Evolutionary conservation across 2,113 vertebrate genomes (phyloP), one percentile per base, ranked within the genome.

Genomic region (Cyprinodon variegatus): DNA sequence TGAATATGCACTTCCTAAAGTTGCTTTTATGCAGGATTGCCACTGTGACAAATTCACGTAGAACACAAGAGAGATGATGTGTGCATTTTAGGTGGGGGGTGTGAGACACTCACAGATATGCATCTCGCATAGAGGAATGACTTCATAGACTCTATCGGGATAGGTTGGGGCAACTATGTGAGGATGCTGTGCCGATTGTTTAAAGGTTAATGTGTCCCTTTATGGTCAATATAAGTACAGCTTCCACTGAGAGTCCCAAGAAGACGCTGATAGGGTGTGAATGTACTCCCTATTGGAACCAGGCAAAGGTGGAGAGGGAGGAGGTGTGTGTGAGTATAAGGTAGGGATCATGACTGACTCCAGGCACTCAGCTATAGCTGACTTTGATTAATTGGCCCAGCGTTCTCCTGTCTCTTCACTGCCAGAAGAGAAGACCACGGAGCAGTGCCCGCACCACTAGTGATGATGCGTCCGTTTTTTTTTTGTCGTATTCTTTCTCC

Each of bases 331-430:
- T 8, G n/a, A 81, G 53, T 76, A 37, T 78, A 73, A 93, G 86
- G 95, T 91, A 93, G 96, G 95, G 94, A 96, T 96, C 96, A 95
- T 95, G 95, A 95, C 90, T 95, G 95, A 96, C 96, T 96, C 95
- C 92, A 95, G 95, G 96, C 96, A 85, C 96, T 96, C 96, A 96
- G 95, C 95, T 96, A 96, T 95, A 96, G 96, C 96, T 98, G 97
- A 98, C 96, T 97, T 97, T 98, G 97, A 98, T 98, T 98, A 98
- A 98, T 98, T 97, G 97, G 95, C 95, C 94, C 94, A 94, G 94
- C 94, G 91, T 95, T 95, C 93, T 94, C 95, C 94, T 93, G 95
- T 96, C 96, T 96, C 94, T 94, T 95, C 93, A 91, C 94, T 94
- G 96, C 96, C 96, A 95, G 95, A 95, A 94, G 95, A 95, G 95